Conservation (phyloP, 92 coral and sea anemone genomes). For the Porites cylindrica region DNA sequence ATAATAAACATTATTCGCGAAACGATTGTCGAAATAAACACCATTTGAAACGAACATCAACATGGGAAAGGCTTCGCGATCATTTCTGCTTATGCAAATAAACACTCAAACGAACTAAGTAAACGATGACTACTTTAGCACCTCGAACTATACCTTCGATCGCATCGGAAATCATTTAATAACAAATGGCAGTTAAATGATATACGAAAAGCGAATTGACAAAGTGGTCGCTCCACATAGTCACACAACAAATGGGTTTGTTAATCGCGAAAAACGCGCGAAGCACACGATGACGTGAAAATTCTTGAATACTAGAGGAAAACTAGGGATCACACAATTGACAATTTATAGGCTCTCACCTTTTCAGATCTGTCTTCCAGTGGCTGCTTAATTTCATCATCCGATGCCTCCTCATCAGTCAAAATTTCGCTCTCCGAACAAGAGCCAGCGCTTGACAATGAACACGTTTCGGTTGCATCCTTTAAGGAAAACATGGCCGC, state of each 20-base stretch:
- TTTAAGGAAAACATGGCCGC: slow-evolving; percentile 40
- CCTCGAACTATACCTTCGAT: background rate
- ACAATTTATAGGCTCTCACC: slow-evolving; percentile 41
- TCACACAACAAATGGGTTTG: background rate
- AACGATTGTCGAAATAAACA: slow-evolving; percentile 45
- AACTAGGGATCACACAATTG: background rate
- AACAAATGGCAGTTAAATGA: background rate
- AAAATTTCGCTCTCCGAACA: slow-evolving; percentile 82
- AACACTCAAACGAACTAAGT: slow-evolving; percentile 33
- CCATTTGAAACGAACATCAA: slow-evolving; percentile 13
- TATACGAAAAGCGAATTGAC: background rate
- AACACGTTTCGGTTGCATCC: slow-evolving; percentile 80
- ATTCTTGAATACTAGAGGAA: background rate
- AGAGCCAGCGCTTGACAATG: slow-evolving; percentile 75
- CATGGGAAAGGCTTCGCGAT: slow-evolving; percentile 24
- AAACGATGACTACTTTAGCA: slow-evolving; percentile 17
- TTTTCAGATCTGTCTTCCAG: slow-evolving; percentile 76
- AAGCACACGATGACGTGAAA: background rate
- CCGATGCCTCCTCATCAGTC: slow-evolving; percentile 89
- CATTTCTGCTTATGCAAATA: slow-evolving; percentile 36
- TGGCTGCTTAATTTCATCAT: slow-evolving; percentile 72
- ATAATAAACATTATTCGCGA: slow-evolving; percentile 18
- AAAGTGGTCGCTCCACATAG: background rate
- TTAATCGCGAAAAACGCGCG: slow-evolving; percentile 1
- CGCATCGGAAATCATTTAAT: background rate